Conservation (phyloP, 2,888 invertebrate species). For the Dryocosmus kuriphilus region DNA sequence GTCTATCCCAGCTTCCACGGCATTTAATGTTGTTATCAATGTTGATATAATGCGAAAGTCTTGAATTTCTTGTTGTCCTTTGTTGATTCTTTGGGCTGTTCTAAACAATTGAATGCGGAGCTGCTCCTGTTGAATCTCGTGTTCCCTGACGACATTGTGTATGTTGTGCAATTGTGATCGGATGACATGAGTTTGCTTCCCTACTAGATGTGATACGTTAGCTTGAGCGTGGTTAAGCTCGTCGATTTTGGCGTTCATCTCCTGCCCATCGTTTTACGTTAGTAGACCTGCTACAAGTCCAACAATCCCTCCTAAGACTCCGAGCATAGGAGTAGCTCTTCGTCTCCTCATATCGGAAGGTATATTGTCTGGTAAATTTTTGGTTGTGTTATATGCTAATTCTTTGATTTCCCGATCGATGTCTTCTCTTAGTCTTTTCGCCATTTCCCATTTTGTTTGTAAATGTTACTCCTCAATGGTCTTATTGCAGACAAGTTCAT, state of each 20-base stretch:
- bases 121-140: background rate
- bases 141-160: background rate
- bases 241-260: background rate
- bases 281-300: background rate
- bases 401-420: background rate
- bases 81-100: background rate
- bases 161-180: background rate
- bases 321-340: too few relatives aligned
- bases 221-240: background rate
- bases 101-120: background rate
- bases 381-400: background rate
- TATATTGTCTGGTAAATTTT: background rate
- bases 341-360: background rate
- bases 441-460: background rate
- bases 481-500: background rate
- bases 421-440: accelerated
- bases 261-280: background rate
- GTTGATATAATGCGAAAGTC: accelerated
- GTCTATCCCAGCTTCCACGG: background rate
- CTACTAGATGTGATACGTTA: background rate
- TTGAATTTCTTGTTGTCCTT: too few relatives aligned
- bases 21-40: background rate
- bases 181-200: background rate
- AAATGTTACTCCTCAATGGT: background rate
- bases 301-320: too few relatives aligned